Evolutionary conservation across 2,797 vertebrate species (phyloP).

Genomic region (Pipistrellus kuhlii): DNA sequence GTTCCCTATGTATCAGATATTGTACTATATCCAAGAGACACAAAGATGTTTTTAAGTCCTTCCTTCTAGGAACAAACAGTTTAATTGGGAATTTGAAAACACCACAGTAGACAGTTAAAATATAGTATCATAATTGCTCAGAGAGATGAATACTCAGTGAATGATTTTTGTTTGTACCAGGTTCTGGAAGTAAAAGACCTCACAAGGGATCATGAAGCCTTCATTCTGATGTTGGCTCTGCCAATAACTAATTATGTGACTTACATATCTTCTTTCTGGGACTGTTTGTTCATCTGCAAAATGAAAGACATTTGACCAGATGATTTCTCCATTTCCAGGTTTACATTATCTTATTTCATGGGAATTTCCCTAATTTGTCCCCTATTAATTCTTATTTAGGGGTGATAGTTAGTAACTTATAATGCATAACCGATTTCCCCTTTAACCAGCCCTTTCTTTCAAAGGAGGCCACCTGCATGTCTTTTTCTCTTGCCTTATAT

Average conservation of each 20-base stretch:
- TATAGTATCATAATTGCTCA: background rate
- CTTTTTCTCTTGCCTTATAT: background rate
- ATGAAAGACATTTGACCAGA: slow-evolving; percentile 33
- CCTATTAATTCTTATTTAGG: slow-evolving; percentile 29
- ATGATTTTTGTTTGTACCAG: background rate
- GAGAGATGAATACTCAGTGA: background rate
- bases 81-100: slow-evolving; percentile 41
- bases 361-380: background rate
- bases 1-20: background rate
- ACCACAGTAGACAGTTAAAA: background rate
- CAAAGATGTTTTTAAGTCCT: background rate
- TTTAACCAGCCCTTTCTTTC: background rate
- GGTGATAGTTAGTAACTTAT: background rate
- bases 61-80: background rate
- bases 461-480: background rate
- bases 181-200: background rate
- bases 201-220: background rate
- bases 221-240: background rate
- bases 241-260: background rate
- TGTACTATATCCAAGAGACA: background rate
- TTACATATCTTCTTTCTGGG: background rate
- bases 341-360: background rate
- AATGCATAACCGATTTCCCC: background rate
- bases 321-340: background rate
- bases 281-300: background rate